Percentiles rank a stretch among this genome's conserved stretches.
phyloP scores from a whole-genome alignment of 2,113 vertebrate species.

The Tupaia tana region DNA sequence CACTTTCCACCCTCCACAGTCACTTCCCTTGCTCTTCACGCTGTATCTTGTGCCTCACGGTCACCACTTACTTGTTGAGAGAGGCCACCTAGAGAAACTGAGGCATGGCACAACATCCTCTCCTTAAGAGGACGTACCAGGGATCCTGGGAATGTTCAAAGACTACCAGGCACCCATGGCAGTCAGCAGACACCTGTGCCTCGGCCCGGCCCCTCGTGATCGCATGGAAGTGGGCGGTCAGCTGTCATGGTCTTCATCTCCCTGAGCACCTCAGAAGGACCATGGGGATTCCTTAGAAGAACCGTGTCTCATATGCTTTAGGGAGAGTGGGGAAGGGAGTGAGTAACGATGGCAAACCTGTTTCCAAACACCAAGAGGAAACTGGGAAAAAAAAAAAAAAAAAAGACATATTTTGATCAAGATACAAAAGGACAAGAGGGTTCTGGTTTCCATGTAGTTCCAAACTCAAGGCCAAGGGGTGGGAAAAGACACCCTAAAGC shows the following conservation, averaged over 20 bases:
- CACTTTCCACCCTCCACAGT: not conserved
- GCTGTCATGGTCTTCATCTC: not conserved
- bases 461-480: not conserved
- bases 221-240: not conserved
- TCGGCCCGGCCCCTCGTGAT: too few relatives aligned
- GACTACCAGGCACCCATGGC: not conserved
- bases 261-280: not conserved
- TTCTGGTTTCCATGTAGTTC: not conserved
- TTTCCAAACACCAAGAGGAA: not conserved
- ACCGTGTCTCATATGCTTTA: fast-evolving
- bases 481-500: not conserved
- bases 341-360: not conserved
- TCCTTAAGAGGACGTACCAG: not conserved
- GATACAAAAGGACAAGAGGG: not conserved
- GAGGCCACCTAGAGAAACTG: not conserved
- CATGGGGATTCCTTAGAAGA: not conserved
- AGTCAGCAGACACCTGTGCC: not conserved
- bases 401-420: not conserved
- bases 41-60: not conserved
- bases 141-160: not conserved
- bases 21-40: not conserved
- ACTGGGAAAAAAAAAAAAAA: too few relatives aligned
- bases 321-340: too few relatives aligned
- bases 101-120: not conserved
- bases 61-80: not conserved